These are phyloP conservation scores for Hesperia comma DNA, from an alignment of 2,888 invertebrate species.

Conservation along the genomic window DNA sequence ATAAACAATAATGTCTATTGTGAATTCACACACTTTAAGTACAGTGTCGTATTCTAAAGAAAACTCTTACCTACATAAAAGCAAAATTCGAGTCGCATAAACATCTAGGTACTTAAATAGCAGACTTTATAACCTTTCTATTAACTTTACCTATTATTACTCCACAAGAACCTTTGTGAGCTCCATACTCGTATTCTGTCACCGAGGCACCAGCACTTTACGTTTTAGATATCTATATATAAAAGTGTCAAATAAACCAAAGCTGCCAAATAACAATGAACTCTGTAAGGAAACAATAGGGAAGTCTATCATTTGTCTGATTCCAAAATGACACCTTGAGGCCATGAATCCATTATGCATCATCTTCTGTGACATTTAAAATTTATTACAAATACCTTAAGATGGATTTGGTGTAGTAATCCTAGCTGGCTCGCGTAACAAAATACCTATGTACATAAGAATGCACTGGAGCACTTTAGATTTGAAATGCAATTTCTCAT, in stretches of 20 bases:
- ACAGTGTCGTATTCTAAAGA: no score
- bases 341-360: constrained; percentile 71
- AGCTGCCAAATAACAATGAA: constrained; percentile 43
- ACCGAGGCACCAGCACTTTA: constrained; percentile 51
- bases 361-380: constrained; percentile 75
- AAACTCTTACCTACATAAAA: no score
- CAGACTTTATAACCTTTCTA: constrained; percentile 56
- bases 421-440: constrained; percentile 54
- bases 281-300: constrained; percentile 44
- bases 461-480: constrained; percentile 25
- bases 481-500: constrained; percentile 18
- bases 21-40: no score
- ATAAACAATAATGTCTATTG: no score
- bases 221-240: neutral
- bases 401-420: constrained; percentile 66
- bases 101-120: constrained; percentile 38
- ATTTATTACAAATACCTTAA: constrained; percentile 73
- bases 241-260: constrained; percentile 40
- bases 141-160: constrained; percentile 61
- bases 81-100: no score
- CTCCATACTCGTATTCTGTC: constrained; percentile 48
- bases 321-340: constrained; percentile 57
- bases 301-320: constrained; percentile 41
- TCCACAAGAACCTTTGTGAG: constrained; percentile 52
- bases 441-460: constrained; percentile 18